Evolutionary conservation across 2,888 invertebrate species (phyloP).

Genomic region (Amiota minor): DNA sequence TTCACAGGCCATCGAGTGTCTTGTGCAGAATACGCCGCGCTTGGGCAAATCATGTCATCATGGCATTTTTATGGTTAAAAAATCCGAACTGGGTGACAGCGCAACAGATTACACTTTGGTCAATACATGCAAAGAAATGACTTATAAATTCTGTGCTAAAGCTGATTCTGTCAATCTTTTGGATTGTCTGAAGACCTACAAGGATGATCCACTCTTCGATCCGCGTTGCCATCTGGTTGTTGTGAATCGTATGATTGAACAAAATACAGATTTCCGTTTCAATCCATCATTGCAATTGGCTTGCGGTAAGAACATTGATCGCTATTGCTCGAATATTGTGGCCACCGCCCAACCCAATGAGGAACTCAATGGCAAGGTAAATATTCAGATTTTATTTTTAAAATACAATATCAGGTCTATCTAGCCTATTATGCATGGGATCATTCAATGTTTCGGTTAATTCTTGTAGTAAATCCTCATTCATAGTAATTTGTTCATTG

Average conservation of each 20-base stretch:
- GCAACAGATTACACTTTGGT: slow-evolving; percentile 89
- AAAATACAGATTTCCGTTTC: slow-evolving; percentile 90
- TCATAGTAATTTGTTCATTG: slow-evolving; percentile 48
- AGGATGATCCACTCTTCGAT: slow-evolving; percentile 85
- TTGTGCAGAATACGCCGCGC: slow-evolving; percentile 79
- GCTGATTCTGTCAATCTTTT: slow-evolving; percentile 81
- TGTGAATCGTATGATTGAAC: slow-evolving; percentile 90
- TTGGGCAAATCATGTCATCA: slow-evolving; percentile 83
- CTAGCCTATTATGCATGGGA: slow-evolving; percentile 58
- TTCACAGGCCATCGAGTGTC: slow-evolving; percentile 84
- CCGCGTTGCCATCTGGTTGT: slow-evolving; percentile 88
- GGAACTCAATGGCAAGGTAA: slow-evolving; percentile 84
- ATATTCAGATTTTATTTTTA: slow-evolving; percentile 48
- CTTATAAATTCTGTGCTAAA: slow-evolving; percentile 87
- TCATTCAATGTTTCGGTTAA: slow-evolving; percentile 65
- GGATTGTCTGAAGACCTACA: slow-evolving; percentile 85
- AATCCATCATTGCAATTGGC: slow-evolving; percentile 88
- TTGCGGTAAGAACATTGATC: slow-evolving; percentile 87
- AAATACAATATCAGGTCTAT: slow-evolving; percentile 55
- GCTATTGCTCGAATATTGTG: slow-evolving; percentile 78
- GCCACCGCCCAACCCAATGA: slow-evolving; percentile 77
- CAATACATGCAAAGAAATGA: slow-evolving; percentile 88
- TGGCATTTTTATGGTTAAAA: slow-evolving; percentile 87
- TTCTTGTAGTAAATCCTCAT: slow-evolving; percentile 61
- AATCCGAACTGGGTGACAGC: slow-evolving; percentile 89